Conservation (phyloP, 2,113 vertebrate genomes). For the Sarotherodon lohbergeri region DNA sequence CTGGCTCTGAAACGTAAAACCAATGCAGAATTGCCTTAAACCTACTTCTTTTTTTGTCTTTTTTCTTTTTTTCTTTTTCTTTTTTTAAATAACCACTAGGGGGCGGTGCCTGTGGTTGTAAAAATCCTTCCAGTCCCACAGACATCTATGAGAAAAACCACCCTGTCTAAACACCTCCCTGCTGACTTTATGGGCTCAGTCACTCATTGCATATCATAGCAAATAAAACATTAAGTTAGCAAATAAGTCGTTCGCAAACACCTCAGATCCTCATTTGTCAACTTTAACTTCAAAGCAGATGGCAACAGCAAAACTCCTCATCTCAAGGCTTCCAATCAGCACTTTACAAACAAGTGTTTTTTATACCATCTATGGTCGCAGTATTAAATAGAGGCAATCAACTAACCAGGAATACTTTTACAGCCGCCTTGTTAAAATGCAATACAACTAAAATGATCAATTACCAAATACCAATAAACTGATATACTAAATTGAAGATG, state of each 20-base stretch:
- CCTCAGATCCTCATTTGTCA: not conserved
- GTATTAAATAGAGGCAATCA: not conserved
- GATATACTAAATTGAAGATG: not conserved
- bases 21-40: not conserved
- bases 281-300: not conserved
- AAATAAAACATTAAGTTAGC: too few relatives aligned
- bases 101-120: not conserved
- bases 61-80: too few relatives aligned
- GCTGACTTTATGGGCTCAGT: too few relatives aligned
- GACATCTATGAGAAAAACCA: not conserved
- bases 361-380: not conserved
- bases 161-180: not conserved
- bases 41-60: not conserved
- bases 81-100: rapidly evolving
- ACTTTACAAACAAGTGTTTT: not conserved
- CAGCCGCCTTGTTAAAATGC: not conserved
- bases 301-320: not conserved
- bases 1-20: not conserved
- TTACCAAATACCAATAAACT: not conserved
- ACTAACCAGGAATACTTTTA: not conserved
- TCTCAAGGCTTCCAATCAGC: not conserved
- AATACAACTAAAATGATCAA: not conserved
- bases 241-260: not conserved
- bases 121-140: not conserved
- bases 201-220: too few relatives aligned